phyloP scores from a whole-genome alignment of 2,113 vertebrate genomes.

The Vidua macroura region DNA sequence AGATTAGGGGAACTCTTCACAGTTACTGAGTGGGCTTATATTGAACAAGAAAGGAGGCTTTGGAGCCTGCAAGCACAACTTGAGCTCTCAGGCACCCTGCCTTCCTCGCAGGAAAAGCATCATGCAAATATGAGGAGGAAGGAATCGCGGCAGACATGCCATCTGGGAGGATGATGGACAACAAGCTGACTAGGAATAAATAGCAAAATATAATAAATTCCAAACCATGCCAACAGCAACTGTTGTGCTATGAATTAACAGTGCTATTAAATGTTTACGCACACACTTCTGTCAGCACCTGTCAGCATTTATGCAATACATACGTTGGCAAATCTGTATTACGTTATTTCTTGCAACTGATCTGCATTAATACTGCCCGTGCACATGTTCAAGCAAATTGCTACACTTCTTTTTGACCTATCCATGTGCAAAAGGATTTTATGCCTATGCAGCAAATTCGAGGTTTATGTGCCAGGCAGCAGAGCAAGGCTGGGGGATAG shows the following conservation, averaged over 20 bases:
- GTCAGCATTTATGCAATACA: constrained; percentile 69
- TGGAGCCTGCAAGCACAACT: constrained; percentile 11
- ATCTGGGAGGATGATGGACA: constrained; percentile 62
- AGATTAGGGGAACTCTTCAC: constrained; percentile 40
- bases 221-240: constrained; percentile 60
- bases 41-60: constrained; percentile 25
- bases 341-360: constrained; percentile 64
- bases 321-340: constrained; percentile 69
- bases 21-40: constrained; percentile 11
- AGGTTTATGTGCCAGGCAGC: not conserved
- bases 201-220: constrained; percentile 65
- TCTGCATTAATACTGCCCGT: constrained; percentile 57
- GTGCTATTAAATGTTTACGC: constrained; percentile 68
- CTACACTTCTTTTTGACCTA: constrained; percentile 62
- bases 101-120: constrained; percentile 27
- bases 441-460: constrained; percentile 38
- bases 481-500: constrained; percentile 30
- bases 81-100: constrained; percentile 11
- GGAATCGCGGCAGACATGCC: constrained; percentile 46
- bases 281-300: constrained; percentile 68
- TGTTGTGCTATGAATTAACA: constrained; percentile 68
- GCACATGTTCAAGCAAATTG: constrained; percentile 68
- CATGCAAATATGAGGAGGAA: constrained; percentile 43
- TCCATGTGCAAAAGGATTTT: constrained; percentile 62
- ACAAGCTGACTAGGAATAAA: constrained; percentile 61